A percentile compares a stretch with the other conserved stretches of the same genome.
These are phyloP conservation scores for Saccopteryx leptura DNA, from an alignment of 2,113 vertebrate genomes.

Conservation along the genomic window DNA sequence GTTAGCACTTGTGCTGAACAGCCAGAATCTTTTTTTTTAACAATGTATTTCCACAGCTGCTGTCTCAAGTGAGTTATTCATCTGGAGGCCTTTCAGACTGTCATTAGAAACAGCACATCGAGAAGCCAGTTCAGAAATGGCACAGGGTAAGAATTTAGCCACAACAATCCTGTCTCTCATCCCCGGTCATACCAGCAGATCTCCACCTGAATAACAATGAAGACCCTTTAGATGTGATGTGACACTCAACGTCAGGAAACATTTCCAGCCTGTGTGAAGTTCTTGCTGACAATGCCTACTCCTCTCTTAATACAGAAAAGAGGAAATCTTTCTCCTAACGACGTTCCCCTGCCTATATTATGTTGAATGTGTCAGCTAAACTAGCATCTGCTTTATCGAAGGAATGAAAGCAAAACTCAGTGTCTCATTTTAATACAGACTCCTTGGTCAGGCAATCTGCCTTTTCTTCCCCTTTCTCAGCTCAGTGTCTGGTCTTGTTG, in stretches of 20 bases:
- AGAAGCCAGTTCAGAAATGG: conserved; percentile 22
- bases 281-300: conserved; percentile 62
- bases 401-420: background rate
- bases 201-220: conserved; percentile 74
- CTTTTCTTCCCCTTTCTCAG: too few species aligned
- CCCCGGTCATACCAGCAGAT: conserved; percentile 41
- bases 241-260: background rate
- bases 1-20: conserved; percentile 26
- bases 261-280: background rate
- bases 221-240: background rate
- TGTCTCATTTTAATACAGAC: background rate
- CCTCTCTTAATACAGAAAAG: conserved; percentile 18
- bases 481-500: background rate
- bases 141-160: conserved; percentile 63
- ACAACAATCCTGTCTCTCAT: conserved; percentile 57
- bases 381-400: conserved; percentile 55
- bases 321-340: conserved; percentile 39
- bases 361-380: conserved; percentile 24
- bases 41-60: conserved; percentile 69
- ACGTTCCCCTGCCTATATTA: conserved; percentile 39
- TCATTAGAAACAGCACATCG: conserved; percentile 64
- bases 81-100: conserved; percentile 32
- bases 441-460: background rate
- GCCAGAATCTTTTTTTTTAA: conserved; percentile 50
- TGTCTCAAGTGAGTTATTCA: conserved; percentile 72